These are phyloP conservation scores for Drosophila arawakana DNA, from an alignment of 1,140 invertebrate species.

Conservation along the genomic window DNA sequence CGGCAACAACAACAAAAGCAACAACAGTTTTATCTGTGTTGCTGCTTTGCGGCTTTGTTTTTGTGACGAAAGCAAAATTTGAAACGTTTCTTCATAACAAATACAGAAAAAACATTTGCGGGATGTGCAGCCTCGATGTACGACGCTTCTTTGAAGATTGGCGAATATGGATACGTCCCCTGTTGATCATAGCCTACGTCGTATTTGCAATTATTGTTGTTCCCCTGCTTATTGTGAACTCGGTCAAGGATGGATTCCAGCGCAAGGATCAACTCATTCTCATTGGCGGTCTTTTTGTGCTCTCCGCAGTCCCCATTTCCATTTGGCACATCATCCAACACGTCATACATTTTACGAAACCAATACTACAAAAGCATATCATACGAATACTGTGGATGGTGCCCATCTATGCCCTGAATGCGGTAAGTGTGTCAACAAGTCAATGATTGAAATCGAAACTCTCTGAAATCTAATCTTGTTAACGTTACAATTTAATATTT, in stretches of 20 bases:
- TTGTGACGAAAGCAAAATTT: conserved; percentile 58
- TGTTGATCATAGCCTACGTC: conserved; percentile 92
- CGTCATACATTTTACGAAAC: conserved; percentile 96
- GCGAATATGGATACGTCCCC: conserved; percentile 94
- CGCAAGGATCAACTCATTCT: conserved; percentile 91
- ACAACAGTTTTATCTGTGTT: conserved; percentile 13
- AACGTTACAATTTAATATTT: neutral
- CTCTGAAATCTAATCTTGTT: conserved; percentile 47
- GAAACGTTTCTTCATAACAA: conserved; percentile 10
- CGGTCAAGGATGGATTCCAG: conserved; percentile 89
- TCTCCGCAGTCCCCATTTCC: conserved; percentile 95
- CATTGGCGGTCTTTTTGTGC: conserved; percentile 95
- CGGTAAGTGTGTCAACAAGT: conserved; percentile 87
- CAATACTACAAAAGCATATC: conserved; percentile 96
- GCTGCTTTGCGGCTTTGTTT: conserved; percentile 44
- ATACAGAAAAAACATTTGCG: conserved; percentile 13
- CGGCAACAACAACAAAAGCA: conserved; percentile 50
- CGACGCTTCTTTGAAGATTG: conserved; percentile 88
- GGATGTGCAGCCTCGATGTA: conserved; percentile 70
- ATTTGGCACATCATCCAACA: conserved; percentile 98
- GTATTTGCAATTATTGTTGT: conserved; percentile 93
- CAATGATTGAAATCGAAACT: conserved; percentile 8
- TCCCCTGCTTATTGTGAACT: conserved; percentile 91
- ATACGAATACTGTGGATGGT: conserved; percentile 99
- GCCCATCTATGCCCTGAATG: conserved; percentile 97